phyloP scores from a whole-genome alignment of 1,140 invertebrate genomes.

The Brachionus manjavacas region DNA sequence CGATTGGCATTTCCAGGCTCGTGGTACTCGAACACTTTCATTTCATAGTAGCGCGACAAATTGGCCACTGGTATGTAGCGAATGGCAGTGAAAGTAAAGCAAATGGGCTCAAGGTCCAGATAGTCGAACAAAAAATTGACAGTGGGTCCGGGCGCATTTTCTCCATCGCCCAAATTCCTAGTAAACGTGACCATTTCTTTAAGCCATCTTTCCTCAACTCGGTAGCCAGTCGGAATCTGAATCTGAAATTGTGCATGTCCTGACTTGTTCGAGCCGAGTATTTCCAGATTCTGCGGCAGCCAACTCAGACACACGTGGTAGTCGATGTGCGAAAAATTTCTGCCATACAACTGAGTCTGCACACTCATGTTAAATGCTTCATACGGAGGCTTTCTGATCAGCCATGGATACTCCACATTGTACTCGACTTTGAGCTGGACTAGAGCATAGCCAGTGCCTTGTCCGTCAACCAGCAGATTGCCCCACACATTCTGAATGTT shows the following conservation, averaged over 20 bases:
- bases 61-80: slow-evolving; percentile 93
- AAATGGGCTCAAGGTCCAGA: slow-evolving; percentile 66
- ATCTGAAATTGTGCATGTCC: slow-evolving; percentile 87
- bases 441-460: slow-evolving; percentile 77
- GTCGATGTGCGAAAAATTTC: slow-evolving; percentile 83
- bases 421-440: slow-evolving; percentile 44
- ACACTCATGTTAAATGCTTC: slow-evolving; percentile 70
- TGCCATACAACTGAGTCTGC: slow-evolving; percentile 71
- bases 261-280: slow-evolving; percentile 77
- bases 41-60: slow-evolving; percentile 82
- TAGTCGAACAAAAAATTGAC: slow-evolving; percentile 29
- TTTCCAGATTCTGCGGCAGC: slow-evolving; percentile 49
- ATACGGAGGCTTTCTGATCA: slow-evolving; percentile 27
- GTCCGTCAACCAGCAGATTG: slow-evolving; percentile 78
- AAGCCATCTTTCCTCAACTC: slow-evolving; percentile 28
- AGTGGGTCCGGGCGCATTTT: background rate
- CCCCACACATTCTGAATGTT: slow-evolving; percentile 71
- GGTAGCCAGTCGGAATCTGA: slow-evolving; percentile 82
- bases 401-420: slow-evolving; percentile 43
- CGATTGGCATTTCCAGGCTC: slow-evolving; percentile 89
- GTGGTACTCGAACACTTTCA: slow-evolving; percentile 90
- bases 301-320: slow-evolving; percentile 47
- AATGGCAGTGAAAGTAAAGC: slow-evolving; percentile 83
- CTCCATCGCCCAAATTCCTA: slow-evolving; percentile 36
- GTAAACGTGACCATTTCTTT: background rate